Conservation (phyloP, 2,797 vertebrate genomes). For the Huso huso region DNA sequence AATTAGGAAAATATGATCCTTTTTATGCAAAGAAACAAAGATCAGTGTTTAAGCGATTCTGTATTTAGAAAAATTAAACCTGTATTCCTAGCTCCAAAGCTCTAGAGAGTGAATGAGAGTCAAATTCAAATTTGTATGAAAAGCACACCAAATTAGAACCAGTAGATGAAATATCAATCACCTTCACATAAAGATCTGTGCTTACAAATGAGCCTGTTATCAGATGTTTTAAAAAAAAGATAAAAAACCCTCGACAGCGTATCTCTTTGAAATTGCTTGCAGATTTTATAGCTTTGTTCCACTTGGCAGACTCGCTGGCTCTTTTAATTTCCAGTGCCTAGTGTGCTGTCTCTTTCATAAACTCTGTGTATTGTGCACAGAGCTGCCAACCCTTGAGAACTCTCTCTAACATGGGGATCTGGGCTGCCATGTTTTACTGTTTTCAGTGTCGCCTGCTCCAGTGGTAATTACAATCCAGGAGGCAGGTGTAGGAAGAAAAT, state of each 20-base stretch:
- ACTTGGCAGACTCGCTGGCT: not conserved
- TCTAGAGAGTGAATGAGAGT: not conserved
- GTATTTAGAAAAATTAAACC: no score
- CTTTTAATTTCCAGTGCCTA: not conserved
- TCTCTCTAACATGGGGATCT: not conserved
- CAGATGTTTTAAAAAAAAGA: not conserved
- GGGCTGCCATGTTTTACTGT: not conserved
- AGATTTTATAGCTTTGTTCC: not conserved
- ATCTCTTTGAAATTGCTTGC: not conserved
- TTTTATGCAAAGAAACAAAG: no score
- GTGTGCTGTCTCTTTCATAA: not conserved
- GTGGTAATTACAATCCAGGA: not conserved
- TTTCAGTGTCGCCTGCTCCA: not conserved
- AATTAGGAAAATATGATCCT: no score
- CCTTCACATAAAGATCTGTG: not conserved
- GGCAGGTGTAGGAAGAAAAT: not conserved
- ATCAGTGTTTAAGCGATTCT: no score
- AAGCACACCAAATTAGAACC: not conserved
- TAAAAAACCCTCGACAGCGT: not conserved
- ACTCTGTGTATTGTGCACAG: not conserved
- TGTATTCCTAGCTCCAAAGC: no score
- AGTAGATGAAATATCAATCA: not conserved
- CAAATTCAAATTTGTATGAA: conserved; percentile 8
- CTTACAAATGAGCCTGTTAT: not conserved
- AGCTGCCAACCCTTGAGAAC: not conserved